Conservation (phyloP, 2,113 vertebrate genomes). For the Stegostoma tigrinum region DNA sequence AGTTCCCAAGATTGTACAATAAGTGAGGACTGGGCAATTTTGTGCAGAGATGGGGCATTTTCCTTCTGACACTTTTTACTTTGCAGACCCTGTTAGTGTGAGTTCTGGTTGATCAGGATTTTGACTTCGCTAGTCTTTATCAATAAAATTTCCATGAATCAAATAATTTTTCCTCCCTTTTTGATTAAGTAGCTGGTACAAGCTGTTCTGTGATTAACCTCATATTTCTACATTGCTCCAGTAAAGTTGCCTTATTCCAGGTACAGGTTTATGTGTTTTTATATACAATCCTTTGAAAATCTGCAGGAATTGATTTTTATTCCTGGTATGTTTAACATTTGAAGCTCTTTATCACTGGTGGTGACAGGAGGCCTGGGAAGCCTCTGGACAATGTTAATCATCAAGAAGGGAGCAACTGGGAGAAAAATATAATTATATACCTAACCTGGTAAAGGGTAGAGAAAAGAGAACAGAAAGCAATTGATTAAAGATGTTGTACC, state of each 20-base stretch:
- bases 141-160: neutral
- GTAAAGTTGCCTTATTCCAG: neutral
- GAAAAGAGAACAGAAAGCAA: neutral
- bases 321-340: neutral
- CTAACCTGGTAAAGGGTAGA: neutral
- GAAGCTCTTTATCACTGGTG: neutral
- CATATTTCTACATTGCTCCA: neutral
- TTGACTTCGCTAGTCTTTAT: neutral
- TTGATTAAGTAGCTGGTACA: neutral
- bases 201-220: neutral
- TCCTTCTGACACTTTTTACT: neutral
- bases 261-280: neutral
- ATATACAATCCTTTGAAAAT: neutral
- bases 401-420: neutral
- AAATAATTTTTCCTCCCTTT: neutral
- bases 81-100: neutral
- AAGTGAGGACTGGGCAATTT: neutral
- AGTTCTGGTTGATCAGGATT: neutral
- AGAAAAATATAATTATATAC: neutral
- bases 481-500: neutral
- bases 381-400: neutral
- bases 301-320: neutral
- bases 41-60: neutral
- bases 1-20: neutral
- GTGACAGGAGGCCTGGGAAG: neutral